phyloP scores from a whole-genome alignment of 2,797 vertebrate genomes.

The Poeciliopsis infans region DNA sequence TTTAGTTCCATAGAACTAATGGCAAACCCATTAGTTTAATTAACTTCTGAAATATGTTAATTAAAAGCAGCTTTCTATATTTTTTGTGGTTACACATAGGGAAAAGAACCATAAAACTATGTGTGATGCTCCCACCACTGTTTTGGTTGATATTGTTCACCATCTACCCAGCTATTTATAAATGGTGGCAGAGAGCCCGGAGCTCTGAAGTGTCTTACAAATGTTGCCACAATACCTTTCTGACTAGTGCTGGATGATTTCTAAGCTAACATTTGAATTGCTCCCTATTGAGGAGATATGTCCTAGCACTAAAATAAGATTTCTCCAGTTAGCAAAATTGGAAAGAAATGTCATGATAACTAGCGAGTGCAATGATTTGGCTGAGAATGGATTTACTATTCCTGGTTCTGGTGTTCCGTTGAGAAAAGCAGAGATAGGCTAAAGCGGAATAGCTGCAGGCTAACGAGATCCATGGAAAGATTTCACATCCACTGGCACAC shows the following conservation, averaged over 20 bases:
- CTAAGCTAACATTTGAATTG: conserved; percentile 24
- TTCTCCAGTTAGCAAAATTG: not conserved
- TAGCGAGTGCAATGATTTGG: not conserved
- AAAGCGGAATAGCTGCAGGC: conserved; percentile 32
- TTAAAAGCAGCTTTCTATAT: not conserved
- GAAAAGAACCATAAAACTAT: not conserved
- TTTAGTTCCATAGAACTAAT: not conserved
- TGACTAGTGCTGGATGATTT: conserved; percentile 33
- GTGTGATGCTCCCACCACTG: conserved; percentile 29
- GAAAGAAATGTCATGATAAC: conserved; percentile 3
- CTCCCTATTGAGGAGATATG: conserved; percentile 14
- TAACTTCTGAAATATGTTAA: not conserved
- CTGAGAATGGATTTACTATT: conserved; percentile 26
- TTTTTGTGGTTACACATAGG: not conserved
- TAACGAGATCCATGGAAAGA: conserved; percentile 9
- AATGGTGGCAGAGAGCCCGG: conserved; percentile 54
- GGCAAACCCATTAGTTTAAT: not conserved
- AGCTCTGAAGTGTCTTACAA: conserved; percentile 45
- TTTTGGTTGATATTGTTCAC: conserved; percentile 42
- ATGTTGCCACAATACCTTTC: conserved; percentile 38
- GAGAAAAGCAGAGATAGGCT: conserved; percentile 14
- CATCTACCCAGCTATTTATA: conserved; percentile 67
- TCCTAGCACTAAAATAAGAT: not conserved
- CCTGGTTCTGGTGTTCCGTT: not conserved
- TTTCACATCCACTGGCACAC: conserved; percentile 12